These are phyloP conservation scores for Ditula angustiorana DNA, from an alignment of 2,888 invertebrate genomes.

Conservation along the genomic window DNA sequence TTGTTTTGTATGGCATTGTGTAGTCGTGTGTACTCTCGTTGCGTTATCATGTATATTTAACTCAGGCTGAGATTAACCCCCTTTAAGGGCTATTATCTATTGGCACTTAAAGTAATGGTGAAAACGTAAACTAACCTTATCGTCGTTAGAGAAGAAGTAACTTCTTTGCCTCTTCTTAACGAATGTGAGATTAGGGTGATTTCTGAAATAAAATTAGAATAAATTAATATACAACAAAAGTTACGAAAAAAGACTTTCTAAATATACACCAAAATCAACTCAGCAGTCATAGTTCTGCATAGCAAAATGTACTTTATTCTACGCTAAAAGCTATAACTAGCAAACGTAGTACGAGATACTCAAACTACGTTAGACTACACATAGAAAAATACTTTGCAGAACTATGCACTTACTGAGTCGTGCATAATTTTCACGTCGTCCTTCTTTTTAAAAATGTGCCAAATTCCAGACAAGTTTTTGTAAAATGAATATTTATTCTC, in stretches of 20 bases:
- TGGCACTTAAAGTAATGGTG: too few relatives aligned
- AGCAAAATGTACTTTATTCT: conserved; percentile 38
- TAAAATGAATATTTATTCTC: conserved; percentile 71
- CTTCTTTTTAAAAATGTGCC: conserved; percentile 79
- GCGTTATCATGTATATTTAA: too few relatives aligned
- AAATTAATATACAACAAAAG: conserved; percentile 1
- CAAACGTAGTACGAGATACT: background rate
- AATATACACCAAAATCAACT: conserved; percentile 8
- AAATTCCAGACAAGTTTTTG: conserved; percentile 79
- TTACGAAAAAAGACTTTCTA: background rate
- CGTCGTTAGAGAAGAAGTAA: conserved; percentile 70
- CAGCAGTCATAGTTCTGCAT: conserved; percentile 53
- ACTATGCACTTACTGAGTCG: conserved; percentile 81
- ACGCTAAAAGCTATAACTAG: conserved; percentile 11
- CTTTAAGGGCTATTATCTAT: too few relatives aligned
- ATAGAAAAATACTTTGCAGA: conserved; percentile 68
- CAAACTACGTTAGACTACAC: background rate
- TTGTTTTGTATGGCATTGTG: too few relatives aligned
- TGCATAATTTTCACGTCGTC: conserved; percentile 50
- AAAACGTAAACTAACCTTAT: conserved; percentile 16
- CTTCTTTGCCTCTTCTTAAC: conserved; percentile 73
- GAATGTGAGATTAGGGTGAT: conserved; percentile 74
- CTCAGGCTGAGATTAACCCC: too few relatives aligned
- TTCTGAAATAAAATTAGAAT: conserved; percentile 61
- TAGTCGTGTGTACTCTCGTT: too few relatives aligned